Evolutionary conservation across 2,888 invertebrate genomes (phyloP).

Genomic region (Opisthograptis luteolata): DNA sequence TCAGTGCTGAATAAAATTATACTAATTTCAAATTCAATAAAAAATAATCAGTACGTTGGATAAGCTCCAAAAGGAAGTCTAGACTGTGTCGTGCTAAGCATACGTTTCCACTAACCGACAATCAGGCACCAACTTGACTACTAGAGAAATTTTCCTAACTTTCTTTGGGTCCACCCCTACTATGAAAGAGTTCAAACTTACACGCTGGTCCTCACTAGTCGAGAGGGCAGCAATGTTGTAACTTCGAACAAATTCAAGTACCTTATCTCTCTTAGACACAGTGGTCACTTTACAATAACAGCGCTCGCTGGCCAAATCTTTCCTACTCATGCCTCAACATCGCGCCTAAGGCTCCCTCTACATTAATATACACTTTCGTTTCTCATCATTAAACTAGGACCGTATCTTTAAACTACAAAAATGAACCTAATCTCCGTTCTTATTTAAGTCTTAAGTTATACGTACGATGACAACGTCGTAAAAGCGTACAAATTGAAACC

Average conservation of each 20-base stretch:
- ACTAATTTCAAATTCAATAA: conserved; percentile 71
- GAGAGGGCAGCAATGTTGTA: conserved; percentile 25
- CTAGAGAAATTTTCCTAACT: conserved; percentile 70
- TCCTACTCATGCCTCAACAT: conserved; percentile 23
- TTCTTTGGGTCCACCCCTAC: conserved; percentile 62
- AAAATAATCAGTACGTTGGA: conserved; percentile 82
- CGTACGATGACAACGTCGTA: conserved; percentile 38
- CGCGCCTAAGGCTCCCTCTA: conserved; percentile 53
- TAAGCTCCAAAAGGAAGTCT: conserved; percentile 67
- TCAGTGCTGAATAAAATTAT: conserved; percentile 79
- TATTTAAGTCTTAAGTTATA: conserved; percentile 16
- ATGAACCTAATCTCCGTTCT: conserved; percentile 55
- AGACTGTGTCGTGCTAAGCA: conserved; percentile 51
- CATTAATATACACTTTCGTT: conserved; percentile 42
- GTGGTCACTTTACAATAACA: conserved; percentile 28
- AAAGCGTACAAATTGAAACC: conserved; percentile 54
- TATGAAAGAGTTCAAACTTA: conserved; percentile 40
- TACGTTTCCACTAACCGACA: conserved; percentile 61
- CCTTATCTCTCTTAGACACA: conserved; percentile 39
- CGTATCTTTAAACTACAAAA: conserved; percentile 55
- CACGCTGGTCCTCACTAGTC: neutral
- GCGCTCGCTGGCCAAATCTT: conserved; percentile 23
- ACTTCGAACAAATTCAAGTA: conserved; percentile 43
- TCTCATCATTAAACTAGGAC: conserved; percentile 47
- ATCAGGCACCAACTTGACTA: conserved; percentile 82